Evolutionary conservation across 2,888 invertebrate species (phyloP).

Genomic region (Nomada lathburiana): DNA sequence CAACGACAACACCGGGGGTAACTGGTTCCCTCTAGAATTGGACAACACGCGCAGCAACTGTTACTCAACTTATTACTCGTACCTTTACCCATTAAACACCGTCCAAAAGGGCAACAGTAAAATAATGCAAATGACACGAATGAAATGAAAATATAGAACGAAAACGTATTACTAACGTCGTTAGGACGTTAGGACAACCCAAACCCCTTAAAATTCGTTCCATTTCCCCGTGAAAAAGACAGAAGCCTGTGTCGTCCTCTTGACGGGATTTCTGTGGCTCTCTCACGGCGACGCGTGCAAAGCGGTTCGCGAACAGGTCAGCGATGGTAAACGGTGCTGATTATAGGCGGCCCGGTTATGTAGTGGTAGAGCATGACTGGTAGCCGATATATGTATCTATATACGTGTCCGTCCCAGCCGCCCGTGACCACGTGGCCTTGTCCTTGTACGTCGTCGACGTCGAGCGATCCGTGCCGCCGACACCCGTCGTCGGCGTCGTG

Average conservation of each 20-base stretch:
- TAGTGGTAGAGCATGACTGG: conserved; percentile 55
- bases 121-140: too few relatives aligned
- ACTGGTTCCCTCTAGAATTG: too few relatives aligned
- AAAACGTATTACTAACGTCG: too few relatives aligned
- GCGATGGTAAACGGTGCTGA: conserved; percentile 39
- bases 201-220: too few relatives aligned
- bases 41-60: background rate
- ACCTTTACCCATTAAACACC: background rate
- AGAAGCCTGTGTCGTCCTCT: background rate
- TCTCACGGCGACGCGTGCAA: background rate
- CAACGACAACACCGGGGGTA: too few relatives aligned
- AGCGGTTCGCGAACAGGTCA: conserved; percentile 22
- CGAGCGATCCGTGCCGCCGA: conserved; percentile 72
- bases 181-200: too few relatives aligned
- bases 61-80: background rate
- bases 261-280: background rate
- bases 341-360: conserved; percentile 30
- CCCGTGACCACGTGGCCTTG: conserved; percentile 83
- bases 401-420: conserved; percentile 67
- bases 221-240: background rate
- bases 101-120: background rate
- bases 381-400: conserved; percentile 60
- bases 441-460: conserved; percentile 79
- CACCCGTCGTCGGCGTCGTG: conserved; percentile 67
- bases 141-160: too few relatives aligned